Evolutionary conservation across 2,797 vertebrate genomes (phyloP).

Genomic region (Karalla daura): DNA sequence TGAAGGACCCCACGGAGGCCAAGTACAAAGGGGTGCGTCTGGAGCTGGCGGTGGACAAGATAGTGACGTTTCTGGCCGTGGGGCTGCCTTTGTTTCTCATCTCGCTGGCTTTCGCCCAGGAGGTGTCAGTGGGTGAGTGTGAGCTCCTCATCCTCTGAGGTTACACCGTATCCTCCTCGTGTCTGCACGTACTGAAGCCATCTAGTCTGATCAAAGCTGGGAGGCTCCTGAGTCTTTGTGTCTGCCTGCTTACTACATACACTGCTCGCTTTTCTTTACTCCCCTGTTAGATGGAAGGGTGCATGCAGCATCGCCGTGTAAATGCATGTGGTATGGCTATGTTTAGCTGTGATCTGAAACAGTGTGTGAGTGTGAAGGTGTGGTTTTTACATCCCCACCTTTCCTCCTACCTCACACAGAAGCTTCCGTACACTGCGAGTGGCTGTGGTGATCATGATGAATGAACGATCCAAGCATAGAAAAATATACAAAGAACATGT

Average conservation of each 20-base stretch:
- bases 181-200: no score
- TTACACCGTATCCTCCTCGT: no score
- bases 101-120: constrained; percentile 95
- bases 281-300: neutral
- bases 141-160: neutral
- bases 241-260: neutral
- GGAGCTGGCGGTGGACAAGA: constrained; percentile 93
- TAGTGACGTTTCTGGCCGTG: constrained; percentile 92
- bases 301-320: neutral
- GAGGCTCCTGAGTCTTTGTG: no score
- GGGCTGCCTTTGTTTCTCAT: constrained; percentile 95
- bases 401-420: constrained; percentile 20
- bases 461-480: no score
- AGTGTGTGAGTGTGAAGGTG: constrained; percentile 49
- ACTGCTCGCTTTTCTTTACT: neutral
- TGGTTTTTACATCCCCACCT: constrained; percentile 54
- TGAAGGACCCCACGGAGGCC: constrained; percentile 90
- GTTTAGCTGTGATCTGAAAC: neutral
- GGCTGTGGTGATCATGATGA: constrained; percentile 7
- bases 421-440: neutral
- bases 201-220: no score
- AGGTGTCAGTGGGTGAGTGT: constrained; percentile 93
- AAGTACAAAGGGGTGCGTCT: constrained; percentile 92
- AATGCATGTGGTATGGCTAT: neutral
- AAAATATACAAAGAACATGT: no score